Conservation (phyloP, 2,113 vertebrate species). For the Xerus inauris region DNA sequence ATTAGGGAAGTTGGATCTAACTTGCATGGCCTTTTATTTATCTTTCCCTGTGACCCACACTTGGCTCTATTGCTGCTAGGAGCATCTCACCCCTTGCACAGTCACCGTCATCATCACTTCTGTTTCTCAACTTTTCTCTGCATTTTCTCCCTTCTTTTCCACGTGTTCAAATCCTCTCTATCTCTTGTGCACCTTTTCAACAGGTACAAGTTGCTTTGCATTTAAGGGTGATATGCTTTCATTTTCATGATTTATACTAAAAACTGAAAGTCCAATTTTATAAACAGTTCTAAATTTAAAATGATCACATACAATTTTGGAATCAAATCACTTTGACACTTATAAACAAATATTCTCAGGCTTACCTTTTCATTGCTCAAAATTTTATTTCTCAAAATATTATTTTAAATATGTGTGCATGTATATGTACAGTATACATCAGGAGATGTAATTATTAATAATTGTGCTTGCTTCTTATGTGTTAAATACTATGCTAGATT, state of each 20-base stretch:
- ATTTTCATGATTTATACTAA: not conserved
- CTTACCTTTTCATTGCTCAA: not conserved
- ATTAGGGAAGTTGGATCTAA: not conserved
- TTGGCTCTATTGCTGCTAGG: not conserved
- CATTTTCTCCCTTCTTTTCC: not conserved
- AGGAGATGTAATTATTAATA: not conserved
- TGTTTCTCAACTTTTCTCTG: not conserved
- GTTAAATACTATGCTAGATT: not conserved
- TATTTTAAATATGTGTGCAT: not conserved
- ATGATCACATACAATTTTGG: not conserved
- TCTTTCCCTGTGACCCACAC: not conserved
- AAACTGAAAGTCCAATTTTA: not conserved
- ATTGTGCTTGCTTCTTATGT: not conserved
- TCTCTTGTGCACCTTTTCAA: not conserved
- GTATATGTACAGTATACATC: not conserved
- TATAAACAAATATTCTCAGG: not conserved
- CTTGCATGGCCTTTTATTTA: not conserved
- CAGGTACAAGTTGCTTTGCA: not conserved
- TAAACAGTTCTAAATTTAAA: not conserved
- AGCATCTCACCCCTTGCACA: not conserved
- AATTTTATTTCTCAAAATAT: not conserved
- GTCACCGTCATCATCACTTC: not conserved
- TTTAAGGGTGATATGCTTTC: not conserved
- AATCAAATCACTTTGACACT: not conserved
- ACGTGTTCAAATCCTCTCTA: not conserved